Evolutionary conservation across 2,888 invertebrate genomes (phyloP), one percentile per base, ranked within the genome.

Genomic region (Coelinius sp.): DNA sequence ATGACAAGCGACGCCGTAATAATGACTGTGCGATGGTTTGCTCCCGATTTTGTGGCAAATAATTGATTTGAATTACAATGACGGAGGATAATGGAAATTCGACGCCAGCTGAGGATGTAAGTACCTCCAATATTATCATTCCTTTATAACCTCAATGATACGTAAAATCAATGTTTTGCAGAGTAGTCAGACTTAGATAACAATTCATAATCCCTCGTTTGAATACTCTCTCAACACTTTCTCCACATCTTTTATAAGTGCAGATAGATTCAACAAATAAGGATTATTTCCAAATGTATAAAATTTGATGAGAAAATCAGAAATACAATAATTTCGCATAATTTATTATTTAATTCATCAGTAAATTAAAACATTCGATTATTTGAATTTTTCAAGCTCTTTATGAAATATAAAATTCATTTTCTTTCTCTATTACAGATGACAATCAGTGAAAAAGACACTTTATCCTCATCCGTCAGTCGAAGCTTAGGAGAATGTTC

Each of bases 401-500:
- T n/a, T 49, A 7, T 22, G 7, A 20, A 14, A 1, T 4, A 17
- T 46, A 3, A 6, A 14, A 46, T 41, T 14, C 17, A 46, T 14
- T 46, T 5, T 7, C n/a, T n/a, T 17, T 20, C 12, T 52, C 49
- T 31, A 22, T 53, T 64, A 20, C 62, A 77, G 78, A 68, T 63
- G 22, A 72, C 76, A 53, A 75, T 76, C 12, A 71, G 73, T 1
- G 67, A 76, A 14, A 84, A 83, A 41, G 84, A 84, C 20, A 81
- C 82, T 41, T 73, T 82, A 62, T 83, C 80, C 63, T 82, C 84
- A 14, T 85, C 85, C 2, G 78, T 84, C 73, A 86, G 84, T 71
- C 76, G 84, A 24, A 86, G 83, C 27, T 70, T 84, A 4, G 80
- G 82, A 17, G 85, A 85, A 14, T 84, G 82, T 76, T 84, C 84